phyloP scores from a whole-genome alignment of 30 jellyfish, hydroid and myxozoan genomes.

The Chrysaora quinquecirrha region DNA sequence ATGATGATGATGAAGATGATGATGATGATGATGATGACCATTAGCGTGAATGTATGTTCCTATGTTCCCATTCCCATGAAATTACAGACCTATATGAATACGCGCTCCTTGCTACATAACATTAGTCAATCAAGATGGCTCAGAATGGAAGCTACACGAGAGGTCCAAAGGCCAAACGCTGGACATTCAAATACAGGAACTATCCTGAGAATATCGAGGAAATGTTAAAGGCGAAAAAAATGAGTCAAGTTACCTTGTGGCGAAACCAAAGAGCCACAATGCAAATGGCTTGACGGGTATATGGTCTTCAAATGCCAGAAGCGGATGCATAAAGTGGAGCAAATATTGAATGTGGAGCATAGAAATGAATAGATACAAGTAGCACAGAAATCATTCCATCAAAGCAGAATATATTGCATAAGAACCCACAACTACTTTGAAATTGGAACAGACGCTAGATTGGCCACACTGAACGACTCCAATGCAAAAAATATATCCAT shows the following conservation, averaged over 20 bases:
- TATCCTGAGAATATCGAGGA: not conserved
- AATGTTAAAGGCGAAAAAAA: not conserved
- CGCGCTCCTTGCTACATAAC: too few species aligned
- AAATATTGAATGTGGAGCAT: not conserved
- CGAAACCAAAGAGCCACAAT: not conserved
- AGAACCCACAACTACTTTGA: too few species aligned
- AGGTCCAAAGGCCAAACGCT: not conserved
- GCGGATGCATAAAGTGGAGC: not conserved
- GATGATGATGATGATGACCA: constrained; percentile 9
- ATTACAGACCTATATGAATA: too few species aligned
- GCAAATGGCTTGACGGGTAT: not conserved
- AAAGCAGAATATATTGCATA: not conserved
- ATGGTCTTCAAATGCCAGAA: not conserved
- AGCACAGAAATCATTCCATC: not conserved
- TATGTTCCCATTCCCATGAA: not conserved
- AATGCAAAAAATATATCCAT: too few species aligned
- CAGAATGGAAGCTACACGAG: too few species aligned
- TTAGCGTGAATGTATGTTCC: not conserved
- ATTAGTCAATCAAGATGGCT: too few species aligned
- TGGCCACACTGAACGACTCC: too few species aligned
- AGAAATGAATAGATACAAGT: not conserved
- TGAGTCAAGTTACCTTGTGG: not conserved
- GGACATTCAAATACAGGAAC: constrained; percentile 3
- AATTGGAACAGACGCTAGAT: too few species aligned
- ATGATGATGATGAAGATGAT: constrained; percentile 3